A percentile compares a stretch with the other conserved stretches of the same genome.
phyloP scores from a whole-genome alignment of 1,140 invertebrate genomes.

The Steinernema feltiae region DNA sequence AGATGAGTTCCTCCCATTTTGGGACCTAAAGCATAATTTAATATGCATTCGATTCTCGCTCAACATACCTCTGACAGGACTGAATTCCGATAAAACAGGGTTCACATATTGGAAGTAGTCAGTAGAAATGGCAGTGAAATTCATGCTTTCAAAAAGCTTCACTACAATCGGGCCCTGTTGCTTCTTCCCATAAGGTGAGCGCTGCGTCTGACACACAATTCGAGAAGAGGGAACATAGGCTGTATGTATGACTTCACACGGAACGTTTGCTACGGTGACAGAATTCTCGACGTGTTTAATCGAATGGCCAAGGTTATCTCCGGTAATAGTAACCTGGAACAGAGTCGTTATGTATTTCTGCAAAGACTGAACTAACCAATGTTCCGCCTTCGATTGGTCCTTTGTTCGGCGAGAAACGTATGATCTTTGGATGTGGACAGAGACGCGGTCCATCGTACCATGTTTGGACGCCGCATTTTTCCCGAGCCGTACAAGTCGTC shows the following conservation, averaged over 20 bases:
- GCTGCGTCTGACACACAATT: slow-evolving; percentile 43
- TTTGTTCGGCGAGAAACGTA: slow-evolving; percentile 76
- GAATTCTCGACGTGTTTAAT: slow-evolving; percentile 81
- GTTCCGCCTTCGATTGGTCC: slow-evolving; percentile 93
- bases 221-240: slow-evolving; percentile 45
- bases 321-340: slow-evolving; percentile 79
- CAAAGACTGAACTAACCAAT: background rate
- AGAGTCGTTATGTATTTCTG: background rate
- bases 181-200: slow-evolving; percentile 67
- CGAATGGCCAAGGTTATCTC: slow-evolving; percentile 84
- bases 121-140: slow-evolving; percentile 45
- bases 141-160: slow-evolving; percentile 37
- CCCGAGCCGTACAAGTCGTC: background rate
- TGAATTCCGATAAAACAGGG: slow-evolving; percentile 62
- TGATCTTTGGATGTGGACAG: slow-evolving; percentile 50
- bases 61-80: slow-evolving; percentile 64
- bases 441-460: slow-evolving; percentile 35
- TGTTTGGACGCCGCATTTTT: slow-evolving; percentile 16
- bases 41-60: background rate
- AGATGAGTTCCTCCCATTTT: slow-evolving; percentile 85
- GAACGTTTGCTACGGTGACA: slow-evolving; percentile 80
- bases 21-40: slow-evolving; percentile 66
- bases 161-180: slow-evolving; percentile 69
- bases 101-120: slow-evolving; percentile 50
- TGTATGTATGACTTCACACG: slow-evolving; percentile 73